Base-by-base conservation (phyloP, 2,113 vertebrate species). In the Willisornis vidua region DNA sequence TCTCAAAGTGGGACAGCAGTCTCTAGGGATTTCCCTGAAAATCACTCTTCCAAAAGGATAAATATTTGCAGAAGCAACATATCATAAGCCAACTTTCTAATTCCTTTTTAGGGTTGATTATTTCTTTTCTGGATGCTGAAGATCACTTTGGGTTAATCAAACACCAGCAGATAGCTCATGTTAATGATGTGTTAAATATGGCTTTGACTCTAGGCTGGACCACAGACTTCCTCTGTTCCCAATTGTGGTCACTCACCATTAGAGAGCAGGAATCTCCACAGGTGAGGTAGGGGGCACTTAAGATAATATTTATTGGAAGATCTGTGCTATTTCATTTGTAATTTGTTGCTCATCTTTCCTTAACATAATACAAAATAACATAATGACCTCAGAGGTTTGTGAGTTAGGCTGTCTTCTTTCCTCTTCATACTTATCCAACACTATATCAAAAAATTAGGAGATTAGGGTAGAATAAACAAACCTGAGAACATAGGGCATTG, bases 201-300 rank as follows among this genome's bases (percentile, higher is more conserved):
- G 12, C 19, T 79, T 83, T 9, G 4, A 14, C 14, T 83, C 48
- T 54, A 37, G 48, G 35, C 12, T 19, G 79, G 10, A 31, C 43
- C n/a, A 46, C 18, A 24, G 25, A 73, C 73, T 76, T 73, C 10
- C 17, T 62, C 59, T 77, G 12, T 23, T 93, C 5, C 24, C 8
- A 89, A 26, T 61, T 26, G 4, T 25, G 9, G 15, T 51, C 17
- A 68, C 15, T 3, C 1, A 6, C 5, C 17, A 12, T 12, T 16
- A 49, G 29, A 55, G 81, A 89, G 80, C 4, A 66, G 19, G 4
- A 6, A 58, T 63, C 10, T 39, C 12, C 37, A 43, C 3, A n/a
- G 12, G 6, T 4, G 9, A 45, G 8, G 22, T 20, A 20, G 4
- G 46, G 13, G 7, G 5, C 9, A 29, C 9, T 5, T 1, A 2